phyloP scores from a whole-genome alignment of 2,888 invertebrate genomes.

The Drymonia ruficornis region DNA sequence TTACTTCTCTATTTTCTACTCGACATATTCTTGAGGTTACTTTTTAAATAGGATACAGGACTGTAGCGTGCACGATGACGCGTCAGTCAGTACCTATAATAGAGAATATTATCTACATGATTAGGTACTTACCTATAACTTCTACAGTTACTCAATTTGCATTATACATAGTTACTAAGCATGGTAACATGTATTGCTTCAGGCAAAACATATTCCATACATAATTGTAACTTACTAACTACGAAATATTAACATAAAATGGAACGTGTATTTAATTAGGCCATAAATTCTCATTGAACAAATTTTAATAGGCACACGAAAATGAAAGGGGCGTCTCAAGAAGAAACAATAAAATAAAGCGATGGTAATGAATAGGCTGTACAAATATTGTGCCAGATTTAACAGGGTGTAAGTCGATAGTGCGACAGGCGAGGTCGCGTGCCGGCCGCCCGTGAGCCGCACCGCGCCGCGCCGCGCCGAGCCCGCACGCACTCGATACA shows the following conservation, averaged over 20 bases:
- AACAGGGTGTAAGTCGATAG: constrained; percentile 79
- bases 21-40: neutral
- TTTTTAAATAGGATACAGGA: too few relatives aligned
- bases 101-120: too few relatives aligned
- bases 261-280: constrained; percentile 41
- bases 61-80: too few relatives aligned
- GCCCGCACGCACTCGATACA: constrained; percentile 65
- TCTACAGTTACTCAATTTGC: neutral
- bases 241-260: constrained; percentile 15
- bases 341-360: constrained; percentile 75
- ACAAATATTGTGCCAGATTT: constrained; percentile 81
- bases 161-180: constrained; percentile 4
- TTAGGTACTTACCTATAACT: too few relatives aligned
- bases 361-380: constrained; percentile 76
- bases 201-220: too few relatives aligned
- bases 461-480: constrained; percentile 10
- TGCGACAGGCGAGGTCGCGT: constrained; percentile 77
- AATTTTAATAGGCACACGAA: constrained; percentile 63
- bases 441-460: constrained; percentile 48
- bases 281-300: constrained; percentile 58
- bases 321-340: constrained; percentile 55
- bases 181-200: too few relatives aligned
- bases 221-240: too few relatives aligned
- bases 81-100: too few relatives aligned
- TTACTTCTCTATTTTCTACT: neutral